Base-by-base conservation (phyloP, 2,797 vertebrate genomes). In the Setipinna tenuifilis region DNA sequence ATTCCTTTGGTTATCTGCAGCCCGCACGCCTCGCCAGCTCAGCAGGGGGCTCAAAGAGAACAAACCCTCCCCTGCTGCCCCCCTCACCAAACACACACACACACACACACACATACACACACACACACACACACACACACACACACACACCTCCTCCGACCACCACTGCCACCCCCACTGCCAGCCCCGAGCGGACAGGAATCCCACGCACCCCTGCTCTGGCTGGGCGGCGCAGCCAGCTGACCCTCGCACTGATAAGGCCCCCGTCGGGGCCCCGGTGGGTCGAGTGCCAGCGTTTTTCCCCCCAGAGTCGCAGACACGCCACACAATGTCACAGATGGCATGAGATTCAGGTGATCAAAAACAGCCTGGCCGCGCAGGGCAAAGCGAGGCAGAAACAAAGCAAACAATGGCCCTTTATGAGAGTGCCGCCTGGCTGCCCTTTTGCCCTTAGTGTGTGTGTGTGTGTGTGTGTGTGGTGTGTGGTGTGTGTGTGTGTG, bases 1-100 rank as follows among this genome's bases (percentile, higher is more conserved):
- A 89, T 94, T 93, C 91, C 92, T 93, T 0, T 86, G 91, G 94
- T 95, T 95, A 96, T 96, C 95, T 94, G 89, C 89, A 89, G 87
- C 90, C 85, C 71, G 86, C 95, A 95, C 92, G 94, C 93, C 93
- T 93, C 91, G 87, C 86, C 86, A 88, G 86, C 94, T 86, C 95
- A 95, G 94, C 93, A 84, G 94, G 95, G 91, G 91, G 89, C 92
- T 91, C 89, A 85, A 89, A 90, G 92, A 95, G 91, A 95, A 95
- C 93, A 94, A 93, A 93, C 92, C 90, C 88, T 61, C 3, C 58
- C 57, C 28, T 6, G 85, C 83, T 19, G 28, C 31, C 31, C 68
- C 28, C 25, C 28, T 12, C 9, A 10, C 28, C 62, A 5, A 57
- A n/a, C 87, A 83, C n/a, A 28, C 85, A 88, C 89, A 88, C 90